phyloP scores from a whole-genome alignment of 2,888 invertebrate species.

The Lacanobia wlatinum region DNA sequence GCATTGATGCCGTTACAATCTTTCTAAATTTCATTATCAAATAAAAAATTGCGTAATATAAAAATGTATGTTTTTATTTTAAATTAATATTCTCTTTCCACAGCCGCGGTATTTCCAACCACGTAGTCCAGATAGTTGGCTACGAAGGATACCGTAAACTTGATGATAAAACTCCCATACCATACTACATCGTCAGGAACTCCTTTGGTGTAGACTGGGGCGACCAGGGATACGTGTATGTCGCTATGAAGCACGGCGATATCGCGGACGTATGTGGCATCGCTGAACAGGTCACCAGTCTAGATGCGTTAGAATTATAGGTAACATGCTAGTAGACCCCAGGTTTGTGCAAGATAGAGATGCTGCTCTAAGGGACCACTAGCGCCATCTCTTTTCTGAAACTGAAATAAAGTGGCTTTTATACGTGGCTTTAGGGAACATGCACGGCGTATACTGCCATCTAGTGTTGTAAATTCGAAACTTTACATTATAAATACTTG shows the following conservation, averaged over 20 bases:
- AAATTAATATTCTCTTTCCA: not conserved
- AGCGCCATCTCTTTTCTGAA: not conserved
- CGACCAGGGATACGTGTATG: slow-evolving; percentile 93
- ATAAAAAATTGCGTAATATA: too few relatives aligned
- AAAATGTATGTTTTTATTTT: too few relatives aligned
- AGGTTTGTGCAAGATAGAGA: not conserved
- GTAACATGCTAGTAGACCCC: too few relatives aligned
- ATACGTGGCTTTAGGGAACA: too few relatives aligned
- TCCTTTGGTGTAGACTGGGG: slow-evolving; percentile 95
- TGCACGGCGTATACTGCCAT: too few relatives aligned
- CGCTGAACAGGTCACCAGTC: slow-evolving; percentile 89
- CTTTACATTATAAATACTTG: too few relatives aligned
- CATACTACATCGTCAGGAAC: slow-evolving; percentile 94
- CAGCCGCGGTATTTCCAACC: slow-evolving; percentile 83
- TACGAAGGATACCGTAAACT: slow-evolving; percentile 91
- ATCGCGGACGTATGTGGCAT: slow-evolving; percentile 93
- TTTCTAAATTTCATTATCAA: too few relatives aligned
- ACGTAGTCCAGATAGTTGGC: slow-evolving; percentile 95
- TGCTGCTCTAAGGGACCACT: not conserved
- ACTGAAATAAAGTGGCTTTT: too few relatives aligned
- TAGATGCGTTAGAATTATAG: not conserved
- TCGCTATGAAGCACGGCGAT: slow-evolving; percentile 90
- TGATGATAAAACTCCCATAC: slow-evolving; percentile 78
- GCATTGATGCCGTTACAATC: too few relatives aligned
- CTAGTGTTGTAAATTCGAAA: too few relatives aligned